Base-by-base conservation (phyloP, 2,888 invertebrate species). In the Spatulosminthurus flaviceps region DNA sequence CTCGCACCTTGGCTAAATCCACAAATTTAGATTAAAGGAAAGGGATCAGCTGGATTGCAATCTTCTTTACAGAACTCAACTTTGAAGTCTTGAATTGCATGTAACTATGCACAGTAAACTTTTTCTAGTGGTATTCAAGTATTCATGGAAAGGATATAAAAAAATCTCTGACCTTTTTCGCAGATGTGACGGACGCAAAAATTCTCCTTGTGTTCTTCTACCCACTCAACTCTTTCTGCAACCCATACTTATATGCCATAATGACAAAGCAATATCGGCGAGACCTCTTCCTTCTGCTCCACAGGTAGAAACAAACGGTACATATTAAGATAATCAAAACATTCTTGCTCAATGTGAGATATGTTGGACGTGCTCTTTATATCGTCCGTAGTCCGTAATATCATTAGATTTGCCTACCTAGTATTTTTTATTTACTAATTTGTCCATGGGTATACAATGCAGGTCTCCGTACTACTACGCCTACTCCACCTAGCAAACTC, bases 221-320 rank as follows among this genome's bases (percentile, higher is more conserved):
- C 87, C 96, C 96, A 0, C 88, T 97, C 81, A 96, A 96, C 88
- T 94, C 95, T 0, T 95, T 95, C 87, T 95, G 96, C 60, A 96
- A 97, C 88, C 96, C 96, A 0, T 96, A 95, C 89, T 89, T 97
- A 1, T 97, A 96, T 88, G 96, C 95, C 22, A 94, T 96, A 84
- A 89, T 95, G 86, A 96, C 96, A 9, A 92, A 94, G 82, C 95
- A 95, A 88, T 95, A 95, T 87, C 90, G 95, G 64, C 90, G 92
- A 84, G 95, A 96, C 87, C 89, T 94, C 26, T 90, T 92, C 76
- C 89, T 90, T 16, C 87, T 94, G 61, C 88, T 94, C 72, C 91
- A 92, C 1, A 91, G 92, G 89, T 93, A 86, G 81, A 60, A 60
- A 80, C 41, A 80, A 81, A 82, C 75, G 82, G 81, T 83, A 84